Evolutionary conservation across 37 sponge, comb jelly and placozoan genomes (phyloP).

Genomic region (Halisarca cf. caerulea): DNA sequence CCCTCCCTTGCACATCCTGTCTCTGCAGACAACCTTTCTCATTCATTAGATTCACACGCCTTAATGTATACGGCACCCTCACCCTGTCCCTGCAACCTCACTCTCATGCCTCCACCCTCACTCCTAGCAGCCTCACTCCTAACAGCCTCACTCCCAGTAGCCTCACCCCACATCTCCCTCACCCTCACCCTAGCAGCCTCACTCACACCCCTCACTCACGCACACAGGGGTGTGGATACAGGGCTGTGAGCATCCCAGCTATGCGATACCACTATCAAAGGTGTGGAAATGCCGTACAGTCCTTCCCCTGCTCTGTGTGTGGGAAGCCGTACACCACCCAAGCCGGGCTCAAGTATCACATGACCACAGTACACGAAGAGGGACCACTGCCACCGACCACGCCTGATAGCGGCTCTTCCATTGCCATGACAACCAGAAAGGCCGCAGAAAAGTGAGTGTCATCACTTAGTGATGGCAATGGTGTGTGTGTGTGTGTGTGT

Average conservation of each 20-base stretch:
- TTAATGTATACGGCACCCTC: neutral
- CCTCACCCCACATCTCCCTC: neutral
- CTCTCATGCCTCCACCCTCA: too few relatives aligned
- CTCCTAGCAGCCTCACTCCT: neutral
- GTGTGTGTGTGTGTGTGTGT: too few relatives aligned
- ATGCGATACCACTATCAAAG: conserved; percentile 71
- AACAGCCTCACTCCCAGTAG: neutral
- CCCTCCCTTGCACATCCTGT: too few relatives aligned
- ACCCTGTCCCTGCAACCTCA: neutral
- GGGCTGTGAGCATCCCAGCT: conserved; percentile 26
- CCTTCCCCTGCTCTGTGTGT: conserved; percentile 41
- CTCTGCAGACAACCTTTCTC: too few relatives aligned
- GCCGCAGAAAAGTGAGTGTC: too few relatives aligned
- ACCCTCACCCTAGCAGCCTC: neutral
- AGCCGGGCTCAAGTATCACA: conserved; percentile 62
- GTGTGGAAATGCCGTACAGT: conserved; percentile 50
- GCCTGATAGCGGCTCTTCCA: too few relatives aligned
- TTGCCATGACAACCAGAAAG: too few relatives aligned
- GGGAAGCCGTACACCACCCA: conserved; percentile 49
- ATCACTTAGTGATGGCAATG: too few relatives aligned
- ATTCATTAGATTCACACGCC: neutral
- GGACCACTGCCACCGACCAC: too few relatives aligned
- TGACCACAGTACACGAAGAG: conserved; percentile 13
- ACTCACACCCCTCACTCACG: too few relatives aligned
- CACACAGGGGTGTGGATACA: conserved; percentile 42